Base-by-base conservation (phyloP, 30 jellyfish, hydroid and myxozoan genomes). In the Clytia hemisphaerica region DNA sequence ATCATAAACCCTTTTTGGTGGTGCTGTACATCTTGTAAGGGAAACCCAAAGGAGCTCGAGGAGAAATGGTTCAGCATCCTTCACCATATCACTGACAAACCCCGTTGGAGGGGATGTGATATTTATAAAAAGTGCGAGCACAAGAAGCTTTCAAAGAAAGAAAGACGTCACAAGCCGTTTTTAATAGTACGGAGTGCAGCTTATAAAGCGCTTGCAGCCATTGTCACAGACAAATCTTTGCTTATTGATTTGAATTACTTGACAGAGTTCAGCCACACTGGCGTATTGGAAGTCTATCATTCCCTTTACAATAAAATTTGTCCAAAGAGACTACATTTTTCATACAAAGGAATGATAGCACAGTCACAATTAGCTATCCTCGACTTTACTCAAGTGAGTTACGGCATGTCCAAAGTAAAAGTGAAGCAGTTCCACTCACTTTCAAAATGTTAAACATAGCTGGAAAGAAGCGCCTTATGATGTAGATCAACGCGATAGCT, bases 311-410 rank as follows among this genome's bases (percentile, higher is more conserved):
- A 32, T 35, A 71, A 49, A 54, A 24, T 49, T 35, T 51, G 64
- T 37, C 83, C 83, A 25, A 71, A 71, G n/a, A 21, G 80, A 30
- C 25, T 58, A 18, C 78, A 74, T 59, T 74, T 58, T 26, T 61
- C 78, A 21, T 30, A 26, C 25, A 29, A 62, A 3, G 75, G 82
- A 21, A 61, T 77, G 82, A 40, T 46, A 18, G 81, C 88, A 9
- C 59, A 79, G 36, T 45, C 72, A 42, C 81, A 62, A 44, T 34
- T 75, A 30, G 88, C 80, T 9, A 35, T 62, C n/a, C n/a, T 75
- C 42, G 88, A 75, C 60, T 57, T 38, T 33, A 75, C n/a, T n/a
- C n/a, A n/a, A n/a, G n/a, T n/a, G n/a, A n/a, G n/a, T n/a, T n/a
- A n/a, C n/a, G n/a, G n/a, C n/a, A n/a, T n/a, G n/a, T n/a, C n/a